Percentiles rank a stretch among this genome's conserved stretches.
Conservation (phyloP, 2,113 vertebrate genomes). For the Ursus arctos region DNA sequence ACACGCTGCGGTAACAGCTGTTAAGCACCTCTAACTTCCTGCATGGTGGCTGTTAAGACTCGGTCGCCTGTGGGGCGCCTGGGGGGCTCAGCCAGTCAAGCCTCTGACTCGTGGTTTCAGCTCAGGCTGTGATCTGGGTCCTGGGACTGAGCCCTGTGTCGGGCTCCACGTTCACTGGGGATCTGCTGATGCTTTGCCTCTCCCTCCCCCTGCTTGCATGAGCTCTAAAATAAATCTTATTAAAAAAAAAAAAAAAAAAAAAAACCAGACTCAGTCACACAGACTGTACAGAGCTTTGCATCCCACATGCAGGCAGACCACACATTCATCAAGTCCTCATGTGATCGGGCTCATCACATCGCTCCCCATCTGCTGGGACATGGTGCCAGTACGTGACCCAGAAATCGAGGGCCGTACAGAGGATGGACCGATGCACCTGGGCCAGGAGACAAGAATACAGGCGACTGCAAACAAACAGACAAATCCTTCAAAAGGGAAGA, state of each 20-base stretch:
- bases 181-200: not conserved
- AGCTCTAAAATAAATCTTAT: not conserved
- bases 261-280: not conserved
- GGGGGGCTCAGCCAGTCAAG: not conserved
- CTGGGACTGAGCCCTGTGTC: not conserved
- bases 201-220: not conserved
- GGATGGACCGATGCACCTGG: not conserved
- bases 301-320: not conserved
- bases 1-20: not conserved
- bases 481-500: conserved; percentile 79
- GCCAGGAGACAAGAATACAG: not conserved
- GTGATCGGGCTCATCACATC: not conserved
- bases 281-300: not conserved
- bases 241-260: not conserved
- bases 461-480: conserved; percentile 67
- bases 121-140: not conserved
- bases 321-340: not conserved
- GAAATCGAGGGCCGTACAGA: conserved; percentile 14
- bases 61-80: not conserved
- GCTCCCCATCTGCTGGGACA: not conserved
- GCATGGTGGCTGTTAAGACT: not conserved
- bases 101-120: not conserved
- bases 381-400: not conserved
- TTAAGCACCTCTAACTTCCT: not conserved
- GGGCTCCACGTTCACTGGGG: not conserved